Evolutionary conservation across 2,113 vertebrate genomes (phyloP).

Genomic region (Alligator sinensis): DNA sequence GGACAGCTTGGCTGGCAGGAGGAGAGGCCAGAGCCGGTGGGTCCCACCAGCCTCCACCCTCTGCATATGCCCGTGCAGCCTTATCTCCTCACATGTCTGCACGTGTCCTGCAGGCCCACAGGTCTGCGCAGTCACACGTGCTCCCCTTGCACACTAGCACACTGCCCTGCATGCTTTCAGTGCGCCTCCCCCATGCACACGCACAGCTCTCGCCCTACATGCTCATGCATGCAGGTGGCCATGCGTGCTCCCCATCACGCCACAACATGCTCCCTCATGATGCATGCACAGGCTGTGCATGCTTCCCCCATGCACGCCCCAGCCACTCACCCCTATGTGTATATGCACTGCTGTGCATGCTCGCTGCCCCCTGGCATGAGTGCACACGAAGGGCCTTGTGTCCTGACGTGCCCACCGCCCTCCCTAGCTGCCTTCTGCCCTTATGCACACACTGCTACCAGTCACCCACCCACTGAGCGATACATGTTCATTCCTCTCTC

Average conservation of each 20-base stretch:
- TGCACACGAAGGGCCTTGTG: no score
- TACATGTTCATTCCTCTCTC: background rate
- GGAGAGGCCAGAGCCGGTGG: background rate
- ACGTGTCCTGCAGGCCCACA: no score
- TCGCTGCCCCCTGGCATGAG: background rate
- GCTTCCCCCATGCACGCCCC: background rate
- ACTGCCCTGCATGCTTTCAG: background rate
- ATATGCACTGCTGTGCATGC: background rate
- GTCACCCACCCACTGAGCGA: background rate
- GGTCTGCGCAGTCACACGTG: background rate
- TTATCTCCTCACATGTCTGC: background rate
- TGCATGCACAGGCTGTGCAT: background rate
- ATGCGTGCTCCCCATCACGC: background rate
- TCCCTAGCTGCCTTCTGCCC: background rate
- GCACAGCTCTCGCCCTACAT: background rate
- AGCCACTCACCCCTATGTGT: background rate
- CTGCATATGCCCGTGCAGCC: background rate
- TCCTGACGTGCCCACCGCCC: no score
- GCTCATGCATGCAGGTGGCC: background rate
- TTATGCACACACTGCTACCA: accelerated
- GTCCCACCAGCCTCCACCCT: no score
- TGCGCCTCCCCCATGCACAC: no score
- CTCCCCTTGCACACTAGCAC: background rate
- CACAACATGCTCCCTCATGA: no score
- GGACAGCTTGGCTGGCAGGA: background rate